Evolutionary conservation across 1,140 invertebrate genomes (phyloP), one percentile per base, ranked within the genome.

Genomic region (Papilio machaon): DNA sequence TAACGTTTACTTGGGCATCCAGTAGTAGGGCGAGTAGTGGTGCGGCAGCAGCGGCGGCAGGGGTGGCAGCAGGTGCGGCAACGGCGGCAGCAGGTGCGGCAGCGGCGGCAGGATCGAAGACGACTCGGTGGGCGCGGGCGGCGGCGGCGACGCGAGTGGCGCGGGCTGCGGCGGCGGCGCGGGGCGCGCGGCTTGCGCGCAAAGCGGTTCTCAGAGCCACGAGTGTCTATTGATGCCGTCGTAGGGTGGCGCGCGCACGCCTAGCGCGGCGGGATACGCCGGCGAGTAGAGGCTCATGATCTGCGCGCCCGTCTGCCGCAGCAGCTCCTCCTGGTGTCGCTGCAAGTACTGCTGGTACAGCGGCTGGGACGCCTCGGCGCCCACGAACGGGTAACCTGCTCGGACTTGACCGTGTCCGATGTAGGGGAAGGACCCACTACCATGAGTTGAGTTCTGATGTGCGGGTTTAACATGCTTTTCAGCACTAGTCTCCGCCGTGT

Each of bases 291-390:
- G 95, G 87, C 83, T 91, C 95, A 92, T 95, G 85, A 89, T 95
- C 91, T 85, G 95, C 81, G 91, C 95, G 80, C 94, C 92, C 0
- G 87, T 96, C 87, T 89, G 96, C 81, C 87, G 94, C 88, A 91
- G 92, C 52, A 96, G 87, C 81, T 96, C 95, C 82, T 96, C 96
- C 80, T 96, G 95, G 79, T 95, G 95, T 10, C 95, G 94, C 54
- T 96, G 95, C 78, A 97, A 89, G 87, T 96, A 97, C 85, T 97
- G 96, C 85, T 97, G 96, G 88, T 97, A 97, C 6, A 97, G 88
- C 43, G 96, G 96, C 38, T 95, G 96, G 80, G 95, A 95, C 17
- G 95, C 91, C 84, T 96, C 96, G 83, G 95, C 91, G 15, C 95
- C 93, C 80, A 96, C 95, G 82, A 96, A 96, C 6, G 95, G 95